These are phyloP conservation scores for Nesogale talazaci DNA, from an alignment of 2,113 vertebrate species.

Conservation along the genomic window DNA sequence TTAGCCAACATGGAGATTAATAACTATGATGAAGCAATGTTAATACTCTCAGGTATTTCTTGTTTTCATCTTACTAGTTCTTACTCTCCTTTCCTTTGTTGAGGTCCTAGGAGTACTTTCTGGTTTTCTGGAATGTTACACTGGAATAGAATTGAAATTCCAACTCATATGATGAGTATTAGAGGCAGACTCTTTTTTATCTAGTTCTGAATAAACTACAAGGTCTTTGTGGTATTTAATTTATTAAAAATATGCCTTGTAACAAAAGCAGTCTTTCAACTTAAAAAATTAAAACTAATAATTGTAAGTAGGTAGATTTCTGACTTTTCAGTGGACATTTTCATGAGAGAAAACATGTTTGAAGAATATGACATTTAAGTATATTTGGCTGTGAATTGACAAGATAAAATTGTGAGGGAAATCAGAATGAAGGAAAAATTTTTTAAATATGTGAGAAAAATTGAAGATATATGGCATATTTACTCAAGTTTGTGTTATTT, in stretches of 20 bases:
- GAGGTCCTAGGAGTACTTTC: not conserved
- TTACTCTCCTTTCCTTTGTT: not conserved
- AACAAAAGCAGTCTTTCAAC: not conserved
- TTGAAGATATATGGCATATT: not conserved
- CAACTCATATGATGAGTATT: not conserved
- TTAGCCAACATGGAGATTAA: not conserved
- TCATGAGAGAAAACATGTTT: not conserved
- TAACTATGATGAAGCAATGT: not conserved
- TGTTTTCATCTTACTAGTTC: not conserved
- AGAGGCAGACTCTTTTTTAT: not conserved
- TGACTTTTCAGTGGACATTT: conserved; percentile 8
- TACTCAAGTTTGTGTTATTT: not conserved
- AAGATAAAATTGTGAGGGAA: not conserved
- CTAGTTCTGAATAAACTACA: not conserved
- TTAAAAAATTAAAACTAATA: conserved; percentile 12
- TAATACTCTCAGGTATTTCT: not conserved
- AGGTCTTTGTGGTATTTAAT: not conserved
- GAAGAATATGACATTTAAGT: not conserved
- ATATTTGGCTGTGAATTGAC: not conserved
- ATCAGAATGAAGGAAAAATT: not conserved
- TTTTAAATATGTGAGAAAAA: no score
- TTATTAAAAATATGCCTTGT: not conserved
- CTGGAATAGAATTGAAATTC: not conserved
- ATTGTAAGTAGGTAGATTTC: not conserved
- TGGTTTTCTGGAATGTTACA: conserved; percentile 27